Evolutionary conservation across 1,140 invertebrate species (phyloP), one percentile per base, ranked within the genome.

Genomic region (Zaprionus tsacasi): DNA sequence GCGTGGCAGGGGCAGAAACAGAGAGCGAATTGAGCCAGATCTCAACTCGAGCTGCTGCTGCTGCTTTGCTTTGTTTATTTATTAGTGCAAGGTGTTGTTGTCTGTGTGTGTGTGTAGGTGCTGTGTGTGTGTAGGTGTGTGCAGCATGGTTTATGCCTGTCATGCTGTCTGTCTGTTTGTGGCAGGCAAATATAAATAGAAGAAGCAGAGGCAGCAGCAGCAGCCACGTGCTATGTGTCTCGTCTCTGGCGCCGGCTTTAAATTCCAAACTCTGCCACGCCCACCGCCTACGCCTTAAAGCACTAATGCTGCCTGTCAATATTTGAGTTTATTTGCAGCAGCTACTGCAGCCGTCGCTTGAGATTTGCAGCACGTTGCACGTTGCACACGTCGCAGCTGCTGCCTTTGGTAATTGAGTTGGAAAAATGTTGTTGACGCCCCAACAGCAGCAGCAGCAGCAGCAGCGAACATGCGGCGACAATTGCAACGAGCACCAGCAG

Each of bases 341-440:
- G 56, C 82, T 33, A 55, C 55, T 43, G 17, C 70, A 52, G 45
- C 43, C 33, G 64, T 25, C 17, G 67, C 81, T 83, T 81, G 83
- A 89, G 83, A 89, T 77, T 83, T 83, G 80, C 45, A 17, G 27
- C 27, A 30, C 27, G 63, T 68, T 60, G 69, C 65, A 69, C 71
- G 85, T 79, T 79, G 65, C 82, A 81, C 83, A 87, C 83, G 82
- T 87, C 71, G 80, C 72, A 68, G 65, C 76, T 76, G 82, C 59
- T 21, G 21, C 21, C 21, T 6, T 65, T 74, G 80, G 83, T 88
- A 88, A 88, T 88, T 88, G 83, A 88, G 83, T 88, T 88, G 85
- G 85, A 88, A 89, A 88, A 88, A 88, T 89, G 71, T 88, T 87
- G 83, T 88, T 88, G 83, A 88, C 83, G 85, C 85, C 76, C 74